Conservation (phyloP, 2,113 vertebrate genomes). For the Myocastor coypus region DNA sequence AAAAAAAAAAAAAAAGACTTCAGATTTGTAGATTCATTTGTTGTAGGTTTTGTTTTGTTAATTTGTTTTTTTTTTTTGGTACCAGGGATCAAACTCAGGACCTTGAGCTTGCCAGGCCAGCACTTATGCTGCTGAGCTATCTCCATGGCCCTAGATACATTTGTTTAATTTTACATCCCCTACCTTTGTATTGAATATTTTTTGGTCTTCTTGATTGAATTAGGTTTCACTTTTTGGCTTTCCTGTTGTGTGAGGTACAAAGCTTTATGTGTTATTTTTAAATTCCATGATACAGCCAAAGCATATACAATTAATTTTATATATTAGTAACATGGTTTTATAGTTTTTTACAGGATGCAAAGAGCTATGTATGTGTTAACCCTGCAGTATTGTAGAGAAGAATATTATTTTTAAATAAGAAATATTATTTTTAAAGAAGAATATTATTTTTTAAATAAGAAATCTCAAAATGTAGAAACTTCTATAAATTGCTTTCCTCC, state of each 20-base stretch:
- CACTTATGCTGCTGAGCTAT: too few species aligned
- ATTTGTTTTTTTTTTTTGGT: too few species aligned
- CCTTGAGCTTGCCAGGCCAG: too few species aligned
- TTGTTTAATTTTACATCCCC: not conserved
- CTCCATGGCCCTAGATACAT: not conserved
- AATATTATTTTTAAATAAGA: not conserved
- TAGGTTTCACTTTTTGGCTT: conserved; percentile 23
- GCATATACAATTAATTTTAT: conserved; percentile 6
- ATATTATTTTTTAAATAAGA: not conserved
- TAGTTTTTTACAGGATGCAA: not conserved
- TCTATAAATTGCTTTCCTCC: not conserved
- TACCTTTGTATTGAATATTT: not conserved
- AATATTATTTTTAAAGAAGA: too few species aligned
- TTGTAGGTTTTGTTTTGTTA: not conserved
- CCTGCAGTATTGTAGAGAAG: not conserved
- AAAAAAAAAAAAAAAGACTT: too few species aligned
- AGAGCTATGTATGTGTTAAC: not conserved
- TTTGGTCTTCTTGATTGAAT: not conserved
- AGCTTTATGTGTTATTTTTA: conserved; percentile 35
- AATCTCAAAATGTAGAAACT: not conserved
- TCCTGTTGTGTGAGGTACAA: not conserved
- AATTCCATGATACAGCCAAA: conserved; percentile 17
- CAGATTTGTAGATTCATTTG: not conserved
- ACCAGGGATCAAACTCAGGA: too few species aligned
- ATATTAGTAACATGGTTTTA: conserved; percentile 3